A percentile compares a stretch with the other conserved stretches of the same genome.
Evolutionary conservation across 2,797 vertebrate species (phyloP).

Genomic region (Chelonia mydas): DNA sequence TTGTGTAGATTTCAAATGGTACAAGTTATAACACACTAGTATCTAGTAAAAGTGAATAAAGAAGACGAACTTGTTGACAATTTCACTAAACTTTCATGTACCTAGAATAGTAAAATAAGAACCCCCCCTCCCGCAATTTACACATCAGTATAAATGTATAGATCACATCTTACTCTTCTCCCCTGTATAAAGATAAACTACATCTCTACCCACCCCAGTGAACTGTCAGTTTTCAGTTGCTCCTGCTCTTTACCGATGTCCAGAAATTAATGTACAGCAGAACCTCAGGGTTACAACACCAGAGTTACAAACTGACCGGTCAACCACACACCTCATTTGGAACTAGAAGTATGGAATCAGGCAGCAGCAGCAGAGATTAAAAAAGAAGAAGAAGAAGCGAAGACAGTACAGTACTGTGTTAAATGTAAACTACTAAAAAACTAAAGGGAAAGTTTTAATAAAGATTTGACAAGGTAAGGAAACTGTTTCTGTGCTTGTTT

Average conservation of each 20-base stretch:
- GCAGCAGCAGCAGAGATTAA: too few relatives aligned
- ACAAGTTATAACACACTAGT: slow-evolving; percentile 31
- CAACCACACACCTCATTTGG: too few relatives aligned
- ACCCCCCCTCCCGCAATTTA: neutral
- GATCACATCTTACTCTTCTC: slow-evolving; percentile 32
- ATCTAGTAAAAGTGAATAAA: slow-evolving; percentile 40
- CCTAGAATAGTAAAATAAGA: neutral
- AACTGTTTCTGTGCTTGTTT: too few relatives aligned
- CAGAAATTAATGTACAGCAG: slow-evolving; percentile 10
- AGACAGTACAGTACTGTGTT: too few relatives aligned
- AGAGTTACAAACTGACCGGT: too few relatives aligned
- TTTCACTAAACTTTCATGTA: slow-evolving; percentile 38
- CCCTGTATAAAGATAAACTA: neutral
- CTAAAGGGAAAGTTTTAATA: too few relatives aligned
- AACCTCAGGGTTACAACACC: too few relatives aligned
- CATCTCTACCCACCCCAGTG: neutral
- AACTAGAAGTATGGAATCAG: too few relatives aligned
- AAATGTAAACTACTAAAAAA: too few relatives aligned
- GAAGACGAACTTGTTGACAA: neutral
- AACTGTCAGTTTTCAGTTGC: neutral
- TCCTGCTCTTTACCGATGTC: slow-evolving; percentile 2
- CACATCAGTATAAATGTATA: slow-evolving; percentile 56
- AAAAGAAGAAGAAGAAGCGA: too few relatives aligned
- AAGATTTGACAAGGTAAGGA: too few relatives aligned
- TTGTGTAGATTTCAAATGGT: slow-evolving; percentile 63